phyloP scores from a whole-genome alignment of 2,797 vertebrate genomes.

The Chromis chromis region DNA sequence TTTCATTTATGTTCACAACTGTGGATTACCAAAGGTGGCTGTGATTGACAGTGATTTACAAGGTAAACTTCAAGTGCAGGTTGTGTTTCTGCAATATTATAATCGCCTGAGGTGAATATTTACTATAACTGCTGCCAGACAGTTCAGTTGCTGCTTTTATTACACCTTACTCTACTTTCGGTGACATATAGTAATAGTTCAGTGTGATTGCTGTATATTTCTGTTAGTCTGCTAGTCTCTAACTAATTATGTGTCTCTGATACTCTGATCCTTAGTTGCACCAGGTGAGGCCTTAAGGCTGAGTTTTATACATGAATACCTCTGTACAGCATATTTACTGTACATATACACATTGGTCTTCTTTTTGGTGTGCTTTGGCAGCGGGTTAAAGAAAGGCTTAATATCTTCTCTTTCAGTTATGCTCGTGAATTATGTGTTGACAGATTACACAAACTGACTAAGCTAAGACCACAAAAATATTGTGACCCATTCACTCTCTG shows the following conservation, averaged over 20 bases:
- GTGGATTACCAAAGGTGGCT: constrained; percentile 24
- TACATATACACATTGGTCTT: neutral
- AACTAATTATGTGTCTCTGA: constrained; percentile 7
- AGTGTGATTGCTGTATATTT: constrained; percentile 29
- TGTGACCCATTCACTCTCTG: neutral
- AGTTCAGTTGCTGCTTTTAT: constrained; percentile 58
- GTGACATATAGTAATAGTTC: constrained; percentile 29
- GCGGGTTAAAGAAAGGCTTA: neutral
- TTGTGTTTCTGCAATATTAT: constrained; percentile 35
- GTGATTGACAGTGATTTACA: constrained; percentile 26
- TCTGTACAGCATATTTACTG: neutral
- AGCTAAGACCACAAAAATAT: neutral
- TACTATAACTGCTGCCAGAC: constrained; percentile 40
- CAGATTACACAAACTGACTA: neutral
- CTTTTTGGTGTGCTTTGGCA: neutral
- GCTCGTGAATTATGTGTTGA: neutral
- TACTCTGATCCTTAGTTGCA: neutral
- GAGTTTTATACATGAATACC: neutral
- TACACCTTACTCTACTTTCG: constrained; percentile 29
- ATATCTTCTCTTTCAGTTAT: too few relatives aligned
- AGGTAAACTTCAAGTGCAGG: constrained; percentile 26
- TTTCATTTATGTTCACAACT: constrained; percentile 12
- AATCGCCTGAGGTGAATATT: constrained; percentile 38
- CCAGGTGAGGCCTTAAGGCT: too few relatives aligned
- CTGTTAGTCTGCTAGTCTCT: constrained; percentile 6